These are phyloP conservation scores for Wasmannia auropunctata DNA, from an alignment of 1,140 invertebrate species.

Conservation along the genomic window DNA sequence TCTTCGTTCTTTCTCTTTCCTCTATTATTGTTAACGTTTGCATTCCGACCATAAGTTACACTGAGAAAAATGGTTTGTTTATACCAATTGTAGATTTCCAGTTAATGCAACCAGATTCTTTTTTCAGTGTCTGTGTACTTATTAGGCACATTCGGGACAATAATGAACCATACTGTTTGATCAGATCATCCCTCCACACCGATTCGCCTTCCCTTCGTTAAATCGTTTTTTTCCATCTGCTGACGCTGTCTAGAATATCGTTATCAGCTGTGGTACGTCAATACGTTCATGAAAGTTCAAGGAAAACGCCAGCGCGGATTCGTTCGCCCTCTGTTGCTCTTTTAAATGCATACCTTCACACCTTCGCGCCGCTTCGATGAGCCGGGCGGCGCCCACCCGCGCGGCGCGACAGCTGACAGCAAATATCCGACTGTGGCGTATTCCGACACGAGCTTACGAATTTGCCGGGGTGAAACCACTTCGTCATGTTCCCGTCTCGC, in stretches of 20 bases:
- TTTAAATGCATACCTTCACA: neutral
- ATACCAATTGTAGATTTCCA: too few relatives aligned
- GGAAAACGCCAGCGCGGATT: neutral
- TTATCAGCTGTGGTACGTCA: neutral
- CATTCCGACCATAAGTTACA: constrained; percentile 37
- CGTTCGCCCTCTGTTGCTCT: neutral
- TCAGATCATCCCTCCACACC: neutral
- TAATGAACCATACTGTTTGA: constrained; percentile 48
- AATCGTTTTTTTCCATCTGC: neutral
- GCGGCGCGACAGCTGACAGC: constrained; percentile 32
- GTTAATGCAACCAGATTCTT: too few relatives aligned
- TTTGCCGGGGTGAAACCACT: constrained; percentile 35
- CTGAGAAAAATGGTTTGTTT: too few relatives aligned
- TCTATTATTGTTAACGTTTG: constrained; percentile 53
- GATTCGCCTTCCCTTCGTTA: neutral
- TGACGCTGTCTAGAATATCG: neutral
- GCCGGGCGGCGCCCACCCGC: too few relatives aligned
- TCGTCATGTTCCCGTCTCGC: constrained; percentile 23
- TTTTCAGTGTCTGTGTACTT: neutral
- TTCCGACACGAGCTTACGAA: constrained; percentile 42
- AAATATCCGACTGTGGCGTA: constrained; percentile 26
- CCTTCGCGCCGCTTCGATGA: neutral
- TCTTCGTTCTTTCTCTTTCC: constrained; percentile 10
- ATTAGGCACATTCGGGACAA: constrained; percentile 28
- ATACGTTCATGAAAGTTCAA: neutral